Evolutionary conservation across 2,888 invertebrate genomes (phyloP).

Genomic region (Polyploca ridens): DNA sequence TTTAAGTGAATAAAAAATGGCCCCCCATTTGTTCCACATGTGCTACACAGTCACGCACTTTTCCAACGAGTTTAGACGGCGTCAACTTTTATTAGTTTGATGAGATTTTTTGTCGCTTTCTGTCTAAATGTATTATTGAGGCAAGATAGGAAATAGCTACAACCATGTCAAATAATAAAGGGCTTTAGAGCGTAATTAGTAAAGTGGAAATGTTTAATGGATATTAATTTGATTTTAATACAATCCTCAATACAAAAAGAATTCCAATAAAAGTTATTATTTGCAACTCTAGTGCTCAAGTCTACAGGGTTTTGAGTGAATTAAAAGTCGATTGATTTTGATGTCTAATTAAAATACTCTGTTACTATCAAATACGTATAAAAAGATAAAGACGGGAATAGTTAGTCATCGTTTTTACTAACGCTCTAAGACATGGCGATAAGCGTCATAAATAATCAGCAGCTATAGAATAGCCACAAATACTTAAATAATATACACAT

Average conservation of each 20-base stretch:
- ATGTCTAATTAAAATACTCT: too few relatives aligned
- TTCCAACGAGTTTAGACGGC: slow-evolving; percentile 33
- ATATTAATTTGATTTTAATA: background rate
- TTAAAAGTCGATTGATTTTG: background rate
- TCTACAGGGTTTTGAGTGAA: background rate
- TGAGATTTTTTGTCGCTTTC: slow-evolving; percentile 32
- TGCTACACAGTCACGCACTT: slow-evolving; percentile 45
- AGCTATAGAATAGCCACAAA: background rate
- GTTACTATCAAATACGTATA: too few relatives aligned
- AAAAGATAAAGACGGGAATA: too few relatives aligned
- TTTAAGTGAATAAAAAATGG: slow-evolving; percentile 62
- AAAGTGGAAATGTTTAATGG: background rate
- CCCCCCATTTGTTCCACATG: slow-evolving; percentile 63
- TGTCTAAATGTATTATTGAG: slow-evolving; percentile 18
- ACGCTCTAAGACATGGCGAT: too few relatives aligned
- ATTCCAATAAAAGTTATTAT: too few relatives aligned
- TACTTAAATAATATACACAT: background rate
- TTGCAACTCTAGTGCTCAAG: too few relatives aligned
- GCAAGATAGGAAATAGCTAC: background rate
- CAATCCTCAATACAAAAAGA: too few relatives aligned
- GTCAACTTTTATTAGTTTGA: slow-evolving; percentile 49
- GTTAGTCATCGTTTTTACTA: too few relatives aligned
- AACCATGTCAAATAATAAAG: background rate
- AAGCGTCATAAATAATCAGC: too few relatives aligned
- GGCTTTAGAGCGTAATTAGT: background rate